Evolutionary conservation across 2,888 invertebrate species (phyloP).

Genomic region (Cheilosia variabilis): DNA sequence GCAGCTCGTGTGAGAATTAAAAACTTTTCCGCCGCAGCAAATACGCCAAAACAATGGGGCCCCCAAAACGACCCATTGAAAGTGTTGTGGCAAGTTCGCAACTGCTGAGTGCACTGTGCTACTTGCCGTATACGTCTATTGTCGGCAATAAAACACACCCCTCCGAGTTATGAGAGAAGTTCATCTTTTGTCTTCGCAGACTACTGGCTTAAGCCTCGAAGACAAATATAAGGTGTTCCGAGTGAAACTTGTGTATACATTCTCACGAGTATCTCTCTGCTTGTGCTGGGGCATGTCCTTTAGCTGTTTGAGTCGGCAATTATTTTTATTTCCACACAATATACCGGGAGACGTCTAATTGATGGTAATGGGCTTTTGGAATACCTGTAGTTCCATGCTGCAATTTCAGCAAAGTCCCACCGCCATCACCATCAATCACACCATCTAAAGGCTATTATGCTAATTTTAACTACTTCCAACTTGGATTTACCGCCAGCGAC

Average conservation of each 20-base stretch:
- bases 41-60: slow-evolving; percentile 30
- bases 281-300: slow-evolving; percentile 37
- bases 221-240: slow-evolving; percentile 57
- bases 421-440: slow-evolving; percentile 40
- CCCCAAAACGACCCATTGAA: slow-evolving; percentile 52
- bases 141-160: slow-evolving; percentile 56
- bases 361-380: not conserved
- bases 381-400: not conserved
- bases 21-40: slow-evolving; percentile 54
- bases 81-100: slow-evolving; percentile 52
- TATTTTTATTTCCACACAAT: not conserved
- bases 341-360: not conserved
- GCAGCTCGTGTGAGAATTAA: slow-evolving; percentile 59
- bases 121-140: slow-evolving; percentile 35
- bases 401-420: not conserved
- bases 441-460: slow-evolving; percentile 38
- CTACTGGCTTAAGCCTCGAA: slow-evolving; percentile 43
- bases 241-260: slow-evolving; percentile 44
- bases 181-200: slow-evolving; percentile 58
- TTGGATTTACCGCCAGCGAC: slow-evolving; percentile 12
- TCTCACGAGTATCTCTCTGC: slow-evolving; percentile 26
- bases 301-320: slow-evolving; percentile 18
- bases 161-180: slow-evolving; percentile 55
- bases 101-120: slow-evolving; percentile 9
- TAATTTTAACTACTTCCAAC: slow-evolving; percentile 30